These are phyloP conservation scores for Bombycilla garrulus DNA, from an alignment of 2,113 vertebrate genomes.

Conservation along the genomic window DNA sequence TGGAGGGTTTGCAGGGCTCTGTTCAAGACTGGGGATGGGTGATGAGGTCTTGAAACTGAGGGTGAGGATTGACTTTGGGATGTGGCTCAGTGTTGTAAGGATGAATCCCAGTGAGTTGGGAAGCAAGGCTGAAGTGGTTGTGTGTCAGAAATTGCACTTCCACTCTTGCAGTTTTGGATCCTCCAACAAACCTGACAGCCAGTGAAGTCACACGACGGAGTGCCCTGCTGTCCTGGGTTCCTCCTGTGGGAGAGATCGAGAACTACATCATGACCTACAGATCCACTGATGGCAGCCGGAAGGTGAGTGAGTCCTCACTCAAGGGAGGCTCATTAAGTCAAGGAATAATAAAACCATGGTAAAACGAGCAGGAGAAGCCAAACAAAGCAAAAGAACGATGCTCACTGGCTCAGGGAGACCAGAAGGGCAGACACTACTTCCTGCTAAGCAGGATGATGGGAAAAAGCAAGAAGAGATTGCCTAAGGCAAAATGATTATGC, in stretches of 20 bases:
- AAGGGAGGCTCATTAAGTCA: neutral
- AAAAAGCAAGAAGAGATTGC: neutral
- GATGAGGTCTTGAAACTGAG: neutral
- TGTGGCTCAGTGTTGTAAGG: neutral
- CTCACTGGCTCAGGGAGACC: neutral
- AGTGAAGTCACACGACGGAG: constrained; percentile 92
- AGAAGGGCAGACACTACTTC: neutral
- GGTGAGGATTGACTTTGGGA: neutral
- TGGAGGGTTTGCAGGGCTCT: neutral
- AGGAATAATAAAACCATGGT: neutral
- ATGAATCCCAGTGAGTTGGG: neutral
- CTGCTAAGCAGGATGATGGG: neutral
- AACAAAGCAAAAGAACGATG: neutral
- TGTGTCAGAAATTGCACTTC: neutral
- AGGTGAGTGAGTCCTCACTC: constrained; percentile 77
- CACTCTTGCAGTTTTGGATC: constrained; percentile 84
- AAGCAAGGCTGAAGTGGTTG: neutral
- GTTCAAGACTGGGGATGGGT: neutral
- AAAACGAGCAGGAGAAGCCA: neutral
- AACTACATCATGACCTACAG: constrained; percentile 96
- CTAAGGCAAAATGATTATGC: neutral
- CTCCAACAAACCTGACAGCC: constrained; percentile 90
- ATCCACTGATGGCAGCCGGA: constrained; percentile 84
- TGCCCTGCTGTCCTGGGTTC: constrained; percentile 91
- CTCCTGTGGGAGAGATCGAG: constrained; percentile 87